Base-by-base conservation (phyloP, 2,797 vertebrate genomes). In the Sebastes nivosus region DNA sequence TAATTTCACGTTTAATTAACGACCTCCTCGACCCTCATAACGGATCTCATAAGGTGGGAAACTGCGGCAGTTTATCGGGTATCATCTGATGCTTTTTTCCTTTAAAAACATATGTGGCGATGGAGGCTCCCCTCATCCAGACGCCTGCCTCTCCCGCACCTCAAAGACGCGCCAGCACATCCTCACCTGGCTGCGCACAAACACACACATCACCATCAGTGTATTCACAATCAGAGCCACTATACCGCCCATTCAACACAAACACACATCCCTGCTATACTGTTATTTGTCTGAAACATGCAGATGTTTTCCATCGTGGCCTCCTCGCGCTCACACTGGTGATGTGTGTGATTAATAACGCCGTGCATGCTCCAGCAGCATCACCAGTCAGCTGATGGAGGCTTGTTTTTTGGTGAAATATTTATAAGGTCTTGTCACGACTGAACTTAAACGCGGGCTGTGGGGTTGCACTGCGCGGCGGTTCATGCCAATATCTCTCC, bases 381-480 rank as follows among this genome's bases (percentile, higher is more conserved):
- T 68, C 86, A 86, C 71, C 81, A 83, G 91, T 93, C 94, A 94
- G 93, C 92, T 93, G 93, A 92, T 61, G 84, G 81, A 81, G 80
- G 77, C 70, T 94, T 92, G 85, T 93, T 93, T 92, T 88, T 76
- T 22, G 70, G 76, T 90, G 80, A 94, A 92, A 93, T 91, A 93
- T 94, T 92, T 75, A 92, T 87, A 80, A 89, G 75, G 77, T 72
- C 82, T 79, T 80, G 93, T 94, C 93, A 94, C 92, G 89, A 93
- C 89, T 86, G 68, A 86, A 86, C 75, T 80, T 68, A 74, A 85
- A 88, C 59, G 22, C 73, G 55, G 74, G 65, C 75, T 67, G 73
- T 66, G 79, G 72, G 55, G 50, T 54, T 34, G 2, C 25, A 22
- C 42, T 34, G 82, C 75, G 67, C 36, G 72, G 65, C 57, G 32